Conservation (phyloP, 2,888 invertebrate genomes). For the Catocala nupta region DNA sequence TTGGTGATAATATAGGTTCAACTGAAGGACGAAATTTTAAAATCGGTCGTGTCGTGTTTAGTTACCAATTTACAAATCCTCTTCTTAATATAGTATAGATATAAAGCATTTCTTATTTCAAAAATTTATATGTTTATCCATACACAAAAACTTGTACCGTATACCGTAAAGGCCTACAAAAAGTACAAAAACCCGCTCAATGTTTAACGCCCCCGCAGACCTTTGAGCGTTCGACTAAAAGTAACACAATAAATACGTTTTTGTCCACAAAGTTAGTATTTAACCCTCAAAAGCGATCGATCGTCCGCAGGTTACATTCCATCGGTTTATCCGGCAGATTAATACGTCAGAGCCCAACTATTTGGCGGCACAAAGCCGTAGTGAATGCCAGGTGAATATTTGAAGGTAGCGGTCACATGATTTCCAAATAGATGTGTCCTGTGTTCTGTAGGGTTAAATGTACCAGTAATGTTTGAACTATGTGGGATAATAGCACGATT, state of each 20-base stretch:
- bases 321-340: constrained; percentile 50
- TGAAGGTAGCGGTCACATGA: constrained; percentile 29
- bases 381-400: constrained; percentile 54
- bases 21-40: too few species aligned
- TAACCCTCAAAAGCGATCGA: constrained; percentile 41
- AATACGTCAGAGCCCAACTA: constrained; percentile 52
- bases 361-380: constrained; percentile 53
- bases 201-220: constrained; percentile 16
- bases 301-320: constrained; percentile 47
- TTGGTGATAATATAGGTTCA: too few species aligned
- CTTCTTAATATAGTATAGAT: too few species aligned
- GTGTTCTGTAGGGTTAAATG: not conserved
- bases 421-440: constrained; percentile 17
- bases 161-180: not conserved
- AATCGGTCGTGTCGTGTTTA: too few species aligned
- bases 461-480: too few species aligned
- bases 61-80: too few species aligned
- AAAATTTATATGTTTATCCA: not conserved
- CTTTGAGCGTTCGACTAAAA: constrained; percentile 14
- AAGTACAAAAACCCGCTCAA: not conserved
- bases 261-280: constrained; percentile 36
- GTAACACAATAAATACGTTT: constrained; percentile 33
- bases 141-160: not conserved
- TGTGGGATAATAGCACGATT: too few species aligned
- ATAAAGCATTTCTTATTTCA: too few species aligned